Base-by-base conservation (phyloP, 2,113 vertebrate genomes). In the Coryphaenoides rupestris region DNA sequence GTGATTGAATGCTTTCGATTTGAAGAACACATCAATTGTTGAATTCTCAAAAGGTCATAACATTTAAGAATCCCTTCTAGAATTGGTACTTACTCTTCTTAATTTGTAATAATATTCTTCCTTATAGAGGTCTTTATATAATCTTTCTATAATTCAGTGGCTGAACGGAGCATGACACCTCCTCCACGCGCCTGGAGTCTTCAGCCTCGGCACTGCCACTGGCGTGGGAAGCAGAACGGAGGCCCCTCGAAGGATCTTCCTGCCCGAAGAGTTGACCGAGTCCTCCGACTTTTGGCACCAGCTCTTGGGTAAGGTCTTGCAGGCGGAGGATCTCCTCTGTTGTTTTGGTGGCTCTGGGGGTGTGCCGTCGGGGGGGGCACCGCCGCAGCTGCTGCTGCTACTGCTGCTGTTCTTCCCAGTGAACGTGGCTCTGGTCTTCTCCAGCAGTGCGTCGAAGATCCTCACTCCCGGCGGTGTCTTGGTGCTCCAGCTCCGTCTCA, bases 281-380 rank as follows among this genome's bases (percentile, higher is more conserved):
- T 85, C 76, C 58, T 93, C 84, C 10, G 91, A 93, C 74, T 89
- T 90, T 68, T 95, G 94, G 72, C 93, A 95, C 71, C 87, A 90
- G 78, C 92, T 94, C 89, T 93, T 94, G 58, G 92, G 90, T 74
- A 96, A 82, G 78, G 90, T 93, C 87, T 91, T 93, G n/a, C n/a
- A n/a, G 76, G 90, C 88, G 60, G 90, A 86, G 52, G 91, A 90
- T 63, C 22, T 87, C 75, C 81, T 90, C 84, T 92, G 90, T 0
- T 63, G 73, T 80, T 90, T 91, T 22, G 58, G 54, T 73, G 81
- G 78, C 66, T 92, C 84, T 4, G 87, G 88, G 69, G 85, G 84
- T 73, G 59, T 89, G 23, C 77, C 74, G 82, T 81, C 73, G 49
- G 87, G 89, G n/a, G n/a, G n/a, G n/a, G n/a, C n/a, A n/a, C n/a